Evolutionary conservation across 2,113 vertebrate species (phyloP), one percentile per base, ranked within the genome.

Genomic region (Pituophis catenifer): DNA sequence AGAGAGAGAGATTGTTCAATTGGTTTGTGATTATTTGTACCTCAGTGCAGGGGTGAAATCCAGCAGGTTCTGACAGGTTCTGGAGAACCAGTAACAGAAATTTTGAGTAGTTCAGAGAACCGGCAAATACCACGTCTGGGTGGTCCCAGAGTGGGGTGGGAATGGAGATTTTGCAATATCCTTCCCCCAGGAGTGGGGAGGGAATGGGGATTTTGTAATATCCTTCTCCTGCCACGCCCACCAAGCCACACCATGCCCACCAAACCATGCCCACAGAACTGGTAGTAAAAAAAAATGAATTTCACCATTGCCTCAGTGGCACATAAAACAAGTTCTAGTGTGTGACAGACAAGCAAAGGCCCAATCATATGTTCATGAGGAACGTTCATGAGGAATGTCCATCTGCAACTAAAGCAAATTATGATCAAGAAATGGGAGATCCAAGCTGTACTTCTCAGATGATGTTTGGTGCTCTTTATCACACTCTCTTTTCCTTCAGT

Each of bases 261-360:
- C 44, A 44, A 44, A 3, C 44, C 44, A 44, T 44, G 44, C 44
- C 44, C 44, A 44, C 44, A 44, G 44, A 44, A 44, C 44, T 44
- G 44, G 44, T 44, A 44, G 44, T 44, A 48, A 4, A 48, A 48
- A 48, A 48, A 48, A 48, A 4, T 48, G 44, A 48, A 48, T 48
- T 48, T 48, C 44, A 48, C 44, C 44, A 48, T 3, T 48, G 44
- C 3, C 33, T 93, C 91, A 91, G 85, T 90, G 55, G 57, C 89
- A 33, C 21, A 93, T 15, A 93, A 94, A 94, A 93, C n/a, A 92
- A 89, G 88, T 89, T 90, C 53, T 89, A 58, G 62, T 90, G 75
- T 92, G 88, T 92, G 88, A 54, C 91, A 93, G 70, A 62, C 44
- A 89, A 53, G 70, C 54, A 90, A 90, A 90, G 44, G 70, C 70